These are phyloP conservation scores for Amyelois transitella DNA, from an alignment of 1,140 invertebrate species.

Conservation along the genomic window DNA sequence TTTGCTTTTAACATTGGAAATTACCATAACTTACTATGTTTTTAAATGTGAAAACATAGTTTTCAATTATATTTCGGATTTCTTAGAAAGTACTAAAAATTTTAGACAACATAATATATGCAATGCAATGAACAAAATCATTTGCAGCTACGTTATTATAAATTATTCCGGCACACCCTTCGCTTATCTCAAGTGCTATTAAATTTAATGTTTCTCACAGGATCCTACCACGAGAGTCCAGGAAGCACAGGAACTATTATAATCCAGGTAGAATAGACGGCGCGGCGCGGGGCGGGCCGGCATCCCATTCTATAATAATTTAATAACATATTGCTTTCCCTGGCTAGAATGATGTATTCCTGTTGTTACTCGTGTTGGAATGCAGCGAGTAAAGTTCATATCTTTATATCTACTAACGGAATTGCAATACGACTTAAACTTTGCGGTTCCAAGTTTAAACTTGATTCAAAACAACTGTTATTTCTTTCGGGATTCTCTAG, in stretches of 20 bases:
- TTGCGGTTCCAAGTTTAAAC: too few relatives aligned
- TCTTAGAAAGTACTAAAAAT: too few relatives aligned
- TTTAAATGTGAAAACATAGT: too few relatives aligned
- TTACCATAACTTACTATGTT: too few relatives aligned
- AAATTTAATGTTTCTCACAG: not conserved
- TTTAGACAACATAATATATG: not conserved
- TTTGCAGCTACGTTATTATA: not conserved
- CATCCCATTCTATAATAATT: not conserved
- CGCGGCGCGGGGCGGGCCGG: not conserved
- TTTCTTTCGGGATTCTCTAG: too few relatives aligned
- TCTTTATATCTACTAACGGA: too few relatives aligned
- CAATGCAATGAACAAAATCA: not conserved
- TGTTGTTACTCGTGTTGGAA: not conserved
- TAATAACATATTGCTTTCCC: not conserved
- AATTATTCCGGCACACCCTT: not conserved
- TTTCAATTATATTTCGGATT: too few relatives aligned
- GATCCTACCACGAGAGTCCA: not conserved
- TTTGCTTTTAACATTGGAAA: too few relatives aligned
- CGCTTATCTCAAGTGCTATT: not conserved
- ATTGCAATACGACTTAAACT: too few relatives aligned
- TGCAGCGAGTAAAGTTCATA: too few relatives aligned
- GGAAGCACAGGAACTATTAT: not conserved
- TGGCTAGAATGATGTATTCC: not conserved
- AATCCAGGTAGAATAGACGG: not conserved
- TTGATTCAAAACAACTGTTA: too few relatives aligned